Conservation (phyloP, 2,113 vertebrate species). For the Hirundichthys speculiger region DNA sequence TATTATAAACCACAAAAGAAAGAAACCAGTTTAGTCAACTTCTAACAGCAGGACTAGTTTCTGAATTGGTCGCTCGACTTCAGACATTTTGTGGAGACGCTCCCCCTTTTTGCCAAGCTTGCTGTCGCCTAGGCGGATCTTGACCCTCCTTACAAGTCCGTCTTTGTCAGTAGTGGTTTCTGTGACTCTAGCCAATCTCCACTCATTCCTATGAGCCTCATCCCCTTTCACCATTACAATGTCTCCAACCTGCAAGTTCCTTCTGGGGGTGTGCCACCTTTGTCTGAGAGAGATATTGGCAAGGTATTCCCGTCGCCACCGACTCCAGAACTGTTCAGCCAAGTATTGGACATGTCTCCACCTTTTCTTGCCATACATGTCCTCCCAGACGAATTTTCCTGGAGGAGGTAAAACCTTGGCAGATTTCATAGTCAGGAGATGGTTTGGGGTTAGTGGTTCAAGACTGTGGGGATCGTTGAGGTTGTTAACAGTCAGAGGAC, state of each 20-base stretch:
- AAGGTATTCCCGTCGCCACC: rapidly evolving
- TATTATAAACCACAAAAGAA: no score
- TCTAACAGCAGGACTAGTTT: no score
- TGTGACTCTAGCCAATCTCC: background rate
- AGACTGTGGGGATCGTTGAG: background rate
- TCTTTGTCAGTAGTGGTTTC: background rate
- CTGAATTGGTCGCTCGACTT: background rate
- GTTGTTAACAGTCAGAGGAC: background rate
- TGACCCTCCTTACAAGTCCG: no score
- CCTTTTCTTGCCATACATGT: background rate
- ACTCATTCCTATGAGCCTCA: background rate
- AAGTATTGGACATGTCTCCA: no score
- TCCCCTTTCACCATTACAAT: no score
- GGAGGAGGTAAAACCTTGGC: background rate
- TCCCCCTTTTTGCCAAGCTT: background rate
- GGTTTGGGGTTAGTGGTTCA: background rate
- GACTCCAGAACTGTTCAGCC: background rate
- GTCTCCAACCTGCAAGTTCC: no score
- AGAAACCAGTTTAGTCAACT: no score
- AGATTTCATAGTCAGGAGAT: background rate
- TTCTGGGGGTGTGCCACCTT: background rate
- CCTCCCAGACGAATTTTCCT: background rate
- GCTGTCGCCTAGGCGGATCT: background rate
- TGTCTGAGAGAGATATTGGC: background rate
- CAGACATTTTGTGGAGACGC: background rate